Conservation (phyloP, 2,113 vertebrate genomes). For the Girardinichthys multiradiatus region DNA sequence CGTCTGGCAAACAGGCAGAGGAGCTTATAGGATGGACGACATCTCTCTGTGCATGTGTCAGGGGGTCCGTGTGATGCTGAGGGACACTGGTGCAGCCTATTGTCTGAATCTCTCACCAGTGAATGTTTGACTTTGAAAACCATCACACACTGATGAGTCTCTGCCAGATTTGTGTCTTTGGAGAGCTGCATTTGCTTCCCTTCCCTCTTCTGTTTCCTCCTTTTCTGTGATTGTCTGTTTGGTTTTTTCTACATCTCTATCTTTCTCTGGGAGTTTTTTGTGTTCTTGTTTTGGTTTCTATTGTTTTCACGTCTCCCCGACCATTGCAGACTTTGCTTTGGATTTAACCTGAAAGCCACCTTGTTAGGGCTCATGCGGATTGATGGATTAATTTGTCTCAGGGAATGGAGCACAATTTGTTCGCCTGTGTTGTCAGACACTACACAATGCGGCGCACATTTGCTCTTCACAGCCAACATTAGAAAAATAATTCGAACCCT, state of each 20-base stretch:
- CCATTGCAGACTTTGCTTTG: conserved; percentile 64
- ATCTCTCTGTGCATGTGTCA: conserved; percentile 39
- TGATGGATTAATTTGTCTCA: conserved; percentile 76
- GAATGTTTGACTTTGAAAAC: conserved; percentile 80
- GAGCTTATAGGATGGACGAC: conserved; percentile 68
- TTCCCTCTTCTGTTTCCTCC: conserved; percentile 25
- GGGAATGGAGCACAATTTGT: conserved; percentile 55
- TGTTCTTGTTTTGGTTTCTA: conserved; percentile 10
- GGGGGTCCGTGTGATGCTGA: conserved; percentile 55
- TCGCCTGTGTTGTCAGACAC: conserved; percentile 12
- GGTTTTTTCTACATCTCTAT: conserved; percentile 33
- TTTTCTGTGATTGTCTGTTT: conserved; percentile 37
- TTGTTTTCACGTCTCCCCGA: conserved; percentile 49
- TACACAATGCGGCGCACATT: conserved; percentile 9
- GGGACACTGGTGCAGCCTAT: conserved; percentile 68
- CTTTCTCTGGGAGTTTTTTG: not conserved
- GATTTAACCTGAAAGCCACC: conserved; percentile 73
- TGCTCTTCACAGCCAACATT: conserved; percentile 16
- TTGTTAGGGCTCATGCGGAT: conserved; percentile 74
- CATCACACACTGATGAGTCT: conserved; percentile 60
- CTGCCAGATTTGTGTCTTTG: conserved; percentile 65
- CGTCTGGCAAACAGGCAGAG: conserved; percentile 69
- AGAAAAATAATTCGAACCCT: conserved; percentile 20
- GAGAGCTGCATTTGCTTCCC: conserved; percentile 52
- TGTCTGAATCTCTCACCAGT: conserved; percentile 74